Evolutionary conservation across 2,797 vertebrate genomes (phyloP).

Genomic region (Melanotaenia parkinsoni): DNA sequence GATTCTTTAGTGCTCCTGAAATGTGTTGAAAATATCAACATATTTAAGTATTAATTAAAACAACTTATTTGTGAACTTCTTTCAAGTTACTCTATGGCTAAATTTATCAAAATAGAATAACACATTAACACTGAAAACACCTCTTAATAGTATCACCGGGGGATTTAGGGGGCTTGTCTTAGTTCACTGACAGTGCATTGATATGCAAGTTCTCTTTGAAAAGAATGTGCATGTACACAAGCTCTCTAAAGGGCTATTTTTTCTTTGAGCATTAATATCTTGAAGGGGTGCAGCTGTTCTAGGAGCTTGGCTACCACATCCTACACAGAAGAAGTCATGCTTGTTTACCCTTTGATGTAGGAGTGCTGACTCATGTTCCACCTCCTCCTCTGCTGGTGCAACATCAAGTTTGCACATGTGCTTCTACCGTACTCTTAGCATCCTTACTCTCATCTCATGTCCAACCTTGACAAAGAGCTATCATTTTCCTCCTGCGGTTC

Average conservation of each 20-base stretch:
- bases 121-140: background rate
- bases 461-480: conserved; percentile 17
- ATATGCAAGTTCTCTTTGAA: conserved; percentile 1
- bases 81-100: background rate
- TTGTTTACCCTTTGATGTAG: conserved; percentile 69
- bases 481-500: conserved; percentile 36
- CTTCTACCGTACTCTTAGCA: conserved; percentile 35
- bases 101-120: background rate
- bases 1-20: background rate
- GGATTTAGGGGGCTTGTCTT: background rate
- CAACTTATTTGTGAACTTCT: background rate
- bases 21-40: background rate
- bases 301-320: conserved; percentile 63
- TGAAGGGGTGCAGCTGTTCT: conserved; percentile 52
- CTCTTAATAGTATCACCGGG: background rate
- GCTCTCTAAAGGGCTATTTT: background rate
- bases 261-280: conserved; percentile 14
- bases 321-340: conserved; percentile 67
- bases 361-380: conserved; percentile 73
- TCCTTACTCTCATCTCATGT: conserved; percentile 14
- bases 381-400: conserved; percentile 56
- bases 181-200: background rate
- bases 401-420: conserved; percentile 45
- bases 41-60: background rate
- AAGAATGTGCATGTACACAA: background rate